Evolutionary conservation across 1,140 invertebrate species (phyloP).

Genomic region (Hycleus cichorii): DNA sequence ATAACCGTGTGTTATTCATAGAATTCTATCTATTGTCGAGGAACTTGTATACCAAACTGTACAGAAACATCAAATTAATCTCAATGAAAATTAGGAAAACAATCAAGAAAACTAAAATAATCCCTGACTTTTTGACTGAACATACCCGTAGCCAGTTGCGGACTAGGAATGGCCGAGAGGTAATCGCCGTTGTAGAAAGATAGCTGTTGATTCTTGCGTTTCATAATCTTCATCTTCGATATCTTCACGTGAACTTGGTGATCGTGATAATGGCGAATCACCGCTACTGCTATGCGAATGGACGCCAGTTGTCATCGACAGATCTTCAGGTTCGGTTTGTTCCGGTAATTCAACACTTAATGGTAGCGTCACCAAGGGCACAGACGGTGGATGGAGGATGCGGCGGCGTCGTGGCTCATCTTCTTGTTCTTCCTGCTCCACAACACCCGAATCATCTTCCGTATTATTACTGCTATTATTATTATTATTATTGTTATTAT

Average conservation of each 20-base stretch:
- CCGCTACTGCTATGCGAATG: slow-evolving; percentile 33
- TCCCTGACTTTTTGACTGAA: slow-evolving; percentile 19
- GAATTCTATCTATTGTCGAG: slow-evolving; percentile 23
- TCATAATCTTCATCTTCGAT: slow-evolving; percentile 31
- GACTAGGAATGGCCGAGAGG: slow-evolving; percentile 27
- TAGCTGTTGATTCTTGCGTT: slow-evolving; percentile 22
- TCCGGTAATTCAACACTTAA: slow-evolving; percentile 53
- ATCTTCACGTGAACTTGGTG: slow-evolving; percentile 29
- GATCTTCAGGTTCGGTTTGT: slow-evolving; percentile 84
- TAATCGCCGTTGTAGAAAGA: slow-evolving; percentile 27
- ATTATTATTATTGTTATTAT: no score
- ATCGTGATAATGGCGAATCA: slow-evolving; percentile 34
- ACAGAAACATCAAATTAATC: slow-evolving; percentile 22
- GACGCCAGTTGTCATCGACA: slow-evolving; percentile 53
- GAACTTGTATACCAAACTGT: slow-evolving; percentile 41
- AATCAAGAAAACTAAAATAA: slow-evolving; percentile 18
- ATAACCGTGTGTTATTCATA: not conserved
- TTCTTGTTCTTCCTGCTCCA: slow-evolving; percentile 35
- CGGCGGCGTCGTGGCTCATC: slow-evolving; percentile 34
- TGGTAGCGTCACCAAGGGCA: slow-evolving; percentile 29
- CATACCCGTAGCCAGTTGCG: slow-evolving; percentile 18
- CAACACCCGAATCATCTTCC: slow-evolving; percentile 23
- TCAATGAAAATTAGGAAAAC: not conserved
- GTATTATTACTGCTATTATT: slow-evolving; percentile 27
- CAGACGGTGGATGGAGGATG: slow-evolving; percentile 39